Evolutionary conservation across 2,888 invertebrate genomes (phyloP), one percentile per base, ranked within the genome.

Genomic region (Thelaira solivaga): DNA sequence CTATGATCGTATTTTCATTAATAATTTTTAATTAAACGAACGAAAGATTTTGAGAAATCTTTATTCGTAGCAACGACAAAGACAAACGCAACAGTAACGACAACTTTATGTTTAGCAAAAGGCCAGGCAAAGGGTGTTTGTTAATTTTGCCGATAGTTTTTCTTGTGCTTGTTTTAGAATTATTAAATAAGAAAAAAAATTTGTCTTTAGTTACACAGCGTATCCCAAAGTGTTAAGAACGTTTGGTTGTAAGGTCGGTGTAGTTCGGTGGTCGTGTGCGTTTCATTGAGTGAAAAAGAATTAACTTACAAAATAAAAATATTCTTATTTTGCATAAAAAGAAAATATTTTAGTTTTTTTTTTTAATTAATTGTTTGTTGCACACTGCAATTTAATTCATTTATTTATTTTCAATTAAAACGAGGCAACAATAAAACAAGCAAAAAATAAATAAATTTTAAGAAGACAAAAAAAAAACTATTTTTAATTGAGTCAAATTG

Each of bases 401-500:
- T 39, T 62, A 26, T 55, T 72, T 26, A 29, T 53, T 53, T 55
- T 55, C 47, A 36, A 55, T 45, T 36, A 26, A 34, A 36, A 45
- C 8, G 16, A 18, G 16, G 13, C 36, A 10, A 47, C 22, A 26
- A 22, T 2, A 64, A 65, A 41, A 5, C 0, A 13, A 47, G 24
- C 24, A 49, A 26, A 45, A 16, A 62, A 24, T 6, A 34, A 36
- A 3, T 61, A 4, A 36, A 34, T 2, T 18, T n/a, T n/a, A n/a
- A n/a, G n/a, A n/a, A n/a, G 6, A 13, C 53, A 5, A 24, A 29
- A 13, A 73, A 57, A 65, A 16, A 59, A 65, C 49, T 67, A 59
- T 65, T 73, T 74, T 74, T 53, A 74, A 74, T 74, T 74, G 67
- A 61, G n/a, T 26, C 29, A 45, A 74, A 67, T 74, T 67, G 74